These are phyloP conservation scores for Agapornis roseicollis DNA, from an alignment of 2,113 vertebrate species.

Conservation along the genomic window DNA sequence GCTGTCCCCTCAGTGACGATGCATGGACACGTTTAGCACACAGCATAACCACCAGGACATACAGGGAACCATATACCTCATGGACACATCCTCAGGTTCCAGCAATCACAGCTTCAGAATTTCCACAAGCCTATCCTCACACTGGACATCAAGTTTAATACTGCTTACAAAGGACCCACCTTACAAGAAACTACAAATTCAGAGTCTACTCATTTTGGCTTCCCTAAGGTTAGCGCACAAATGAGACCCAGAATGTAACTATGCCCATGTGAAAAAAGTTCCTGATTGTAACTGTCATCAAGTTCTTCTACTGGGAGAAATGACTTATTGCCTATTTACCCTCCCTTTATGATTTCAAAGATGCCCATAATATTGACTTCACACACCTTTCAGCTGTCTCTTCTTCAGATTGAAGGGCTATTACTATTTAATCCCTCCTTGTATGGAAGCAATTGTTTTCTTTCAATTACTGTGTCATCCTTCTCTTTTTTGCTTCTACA, in stretches of 20 bases:
- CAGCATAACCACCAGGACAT: neutral
- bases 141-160: neutral
- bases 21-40: neutral
- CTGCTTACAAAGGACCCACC: fast-evolving
- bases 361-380: neutral
- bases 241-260: neutral
- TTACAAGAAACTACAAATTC: neutral
- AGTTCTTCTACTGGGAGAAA: neutral
- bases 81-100: neutral
- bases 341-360: neutral
- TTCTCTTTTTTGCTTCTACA: neutral
- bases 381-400: neutral
- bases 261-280: neutral
- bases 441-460: neutral
- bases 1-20: neutral
- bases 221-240: neutral
- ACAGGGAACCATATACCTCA: neutral
- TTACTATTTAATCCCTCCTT: neutral
- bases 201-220: neutral
- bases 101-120: neutral
- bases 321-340: neutral
- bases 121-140: neutral
- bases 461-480: neutral
- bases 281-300: neutral
- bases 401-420: neutral